Conservation (phyloP, 2,888 invertebrate genomes). For the Xanthia togata region DNA sequence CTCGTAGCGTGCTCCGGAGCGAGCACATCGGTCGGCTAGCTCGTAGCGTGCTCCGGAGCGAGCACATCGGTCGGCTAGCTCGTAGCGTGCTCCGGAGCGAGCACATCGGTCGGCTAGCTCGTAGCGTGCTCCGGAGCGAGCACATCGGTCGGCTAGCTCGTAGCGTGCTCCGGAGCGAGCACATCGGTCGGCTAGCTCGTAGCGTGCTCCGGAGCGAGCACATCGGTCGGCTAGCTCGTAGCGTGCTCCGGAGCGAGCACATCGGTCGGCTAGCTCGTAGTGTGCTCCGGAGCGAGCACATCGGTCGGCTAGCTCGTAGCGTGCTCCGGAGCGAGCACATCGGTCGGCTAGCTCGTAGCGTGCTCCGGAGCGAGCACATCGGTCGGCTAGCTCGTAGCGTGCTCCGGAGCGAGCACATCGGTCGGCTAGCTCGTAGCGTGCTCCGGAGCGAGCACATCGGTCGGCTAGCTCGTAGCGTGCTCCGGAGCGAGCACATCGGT, state of each 20-base stretch:
- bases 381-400: neutral
- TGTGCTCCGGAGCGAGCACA: neutral
- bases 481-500: neutral
- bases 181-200: neutral
- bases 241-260: neutral
- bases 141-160: neutral
- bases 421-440: neutral
- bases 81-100: neutral
- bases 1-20: neutral
- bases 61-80: neutral
- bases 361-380: neutral
- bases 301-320: neutral
- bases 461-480: neutral
- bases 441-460: neutral
- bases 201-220: neutral
- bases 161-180: neutral
- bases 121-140: neutral
- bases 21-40: neutral
- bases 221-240: neutral
- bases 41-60: neutral
- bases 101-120: neutral
- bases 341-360: neutral
- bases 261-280: neutral
- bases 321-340: neutral
- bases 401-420: neutral